Base-by-base conservation (phyloP, 1,140 invertebrate genomes). In the Ips nitidus region DNA sequence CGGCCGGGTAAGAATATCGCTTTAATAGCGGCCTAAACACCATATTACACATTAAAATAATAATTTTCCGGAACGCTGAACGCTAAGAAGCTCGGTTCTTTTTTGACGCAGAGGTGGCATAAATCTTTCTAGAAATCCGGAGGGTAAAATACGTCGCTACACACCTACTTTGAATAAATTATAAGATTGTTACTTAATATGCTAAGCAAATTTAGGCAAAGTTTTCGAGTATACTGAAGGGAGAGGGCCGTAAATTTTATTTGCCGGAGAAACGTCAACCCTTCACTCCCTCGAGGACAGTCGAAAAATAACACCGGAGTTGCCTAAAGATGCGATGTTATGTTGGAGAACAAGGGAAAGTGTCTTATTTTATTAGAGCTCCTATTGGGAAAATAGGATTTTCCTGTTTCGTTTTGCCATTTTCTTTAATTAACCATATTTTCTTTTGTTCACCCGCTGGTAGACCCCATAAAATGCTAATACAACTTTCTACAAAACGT, bases 181-280 rank as follows among this genome's bases (percentile, higher is more conserved):
- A 69, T 43, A 56, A 69, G 60, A 69, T 64, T 63, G 68, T 69
- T 69, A 69, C 68, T 69, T 69, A 69, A 69, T 69, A 69, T 69
- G 68, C 68, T 69, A 59, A 69, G 63, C 60, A 69, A 62, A 69
- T 69, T 69, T 63, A 38, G 45, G 41, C 36, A 57, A 69, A 69
- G 68, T 69, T 69, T 63, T 63, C 47, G 60, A 69, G 60, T 42
- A 59, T 47, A 50, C 68, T 63, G 53, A 52, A 57, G 68, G 68
- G 68, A 69, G 40, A 69, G 52, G 4, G 36, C 45, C 60, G 55
- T 63, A 69, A 69, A 69, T 69, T 69, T 63, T 69, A 59, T 69
- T 69, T 69, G 38, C 42, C 55, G 41, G 40, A 41, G 68, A 63
- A 69, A 63, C 64, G 61, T 63, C 52, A 69, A 69, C 68, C 60